Conservation (phyloP, 2,797 vertebrate species). For the Onychomys torridus region DNA sequence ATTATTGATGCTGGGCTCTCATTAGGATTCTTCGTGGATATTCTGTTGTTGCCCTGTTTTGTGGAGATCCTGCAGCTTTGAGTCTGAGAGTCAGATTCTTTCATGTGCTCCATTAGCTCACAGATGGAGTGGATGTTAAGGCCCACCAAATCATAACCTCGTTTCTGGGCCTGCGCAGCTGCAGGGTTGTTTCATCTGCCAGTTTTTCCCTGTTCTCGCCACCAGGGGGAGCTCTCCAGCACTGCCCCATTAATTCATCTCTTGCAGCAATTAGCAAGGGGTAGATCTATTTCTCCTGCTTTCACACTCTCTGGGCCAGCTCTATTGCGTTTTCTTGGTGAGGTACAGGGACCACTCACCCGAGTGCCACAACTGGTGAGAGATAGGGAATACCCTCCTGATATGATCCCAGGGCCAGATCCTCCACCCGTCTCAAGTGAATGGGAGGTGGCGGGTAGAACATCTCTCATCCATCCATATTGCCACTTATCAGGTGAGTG, state of each 20-base stretch:
- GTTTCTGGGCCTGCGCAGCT: not conserved
- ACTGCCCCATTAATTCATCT: not conserved
- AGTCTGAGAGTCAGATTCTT: not conserved
- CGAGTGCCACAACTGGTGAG: not conserved
- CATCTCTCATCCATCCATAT: not conserved
- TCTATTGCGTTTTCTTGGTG: not conserved
- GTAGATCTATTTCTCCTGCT: not conserved
- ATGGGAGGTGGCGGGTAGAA: not conserved
- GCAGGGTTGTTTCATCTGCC: not conserved
- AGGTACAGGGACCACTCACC: not conserved
- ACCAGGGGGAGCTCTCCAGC: not conserved
- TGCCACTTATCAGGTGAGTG: not conserved
- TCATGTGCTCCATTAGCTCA: not conserved
- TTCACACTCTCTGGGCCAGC: not conserved
- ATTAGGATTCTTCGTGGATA: not conserved
- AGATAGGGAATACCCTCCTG: not conserved
- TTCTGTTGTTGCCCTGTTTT: not conserved
- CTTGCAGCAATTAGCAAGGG: not conserved
- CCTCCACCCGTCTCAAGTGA: not conserved
- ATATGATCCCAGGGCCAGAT: not conserved
- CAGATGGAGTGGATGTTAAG: not conserved
- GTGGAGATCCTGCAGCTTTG: not conserved
- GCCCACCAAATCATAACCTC: not conserved
- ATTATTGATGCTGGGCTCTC: not conserved
- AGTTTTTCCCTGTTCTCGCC: not conserved